Conservation (phyloP, 1,140 invertebrate genomes). For the Brachionus paranguensis region DNA sequence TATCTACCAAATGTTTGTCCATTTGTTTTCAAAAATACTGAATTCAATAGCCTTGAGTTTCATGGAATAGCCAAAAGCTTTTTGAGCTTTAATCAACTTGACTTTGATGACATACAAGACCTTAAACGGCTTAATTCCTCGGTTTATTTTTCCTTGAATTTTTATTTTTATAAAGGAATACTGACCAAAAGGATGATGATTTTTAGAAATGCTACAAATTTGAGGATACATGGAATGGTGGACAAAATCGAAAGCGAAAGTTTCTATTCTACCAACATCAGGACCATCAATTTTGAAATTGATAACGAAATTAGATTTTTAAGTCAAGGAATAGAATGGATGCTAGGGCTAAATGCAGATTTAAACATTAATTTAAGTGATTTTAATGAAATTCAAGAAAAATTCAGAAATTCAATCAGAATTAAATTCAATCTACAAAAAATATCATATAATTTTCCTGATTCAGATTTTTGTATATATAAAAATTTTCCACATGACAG, state of each 20-base stretch:
- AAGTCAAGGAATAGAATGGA: not conserved
- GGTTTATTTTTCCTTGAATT: not conserved
- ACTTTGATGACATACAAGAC: not conserved
- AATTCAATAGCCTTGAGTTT: not conserved
- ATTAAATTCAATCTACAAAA: not conserved
- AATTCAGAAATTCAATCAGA: not conserved
- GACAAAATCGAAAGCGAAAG: not conserved
- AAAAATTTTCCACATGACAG: not conserved
- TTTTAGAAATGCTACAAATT: not conserved
- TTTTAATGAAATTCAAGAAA: not conserved
- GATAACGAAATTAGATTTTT: not conserved
- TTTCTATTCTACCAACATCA: not conserved
- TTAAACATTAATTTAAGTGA: not conserved
- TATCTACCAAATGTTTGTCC: not conserved
- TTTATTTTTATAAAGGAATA: not conserved
- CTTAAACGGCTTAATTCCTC: not conserved
- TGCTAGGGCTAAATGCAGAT: not conserved
- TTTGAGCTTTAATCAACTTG: not conserved
- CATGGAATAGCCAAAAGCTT: not conserved
- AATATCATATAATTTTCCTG: not conserved
- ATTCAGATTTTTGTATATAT: not conserved
- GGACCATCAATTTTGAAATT: not conserved
- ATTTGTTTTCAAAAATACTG: not conserved
- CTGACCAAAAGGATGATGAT: not conserved
- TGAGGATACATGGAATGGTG: not conserved